phyloP scores from a whole-genome alignment of 1,140 invertebrate species.

The Alviniconcha marisindica region DNA sequence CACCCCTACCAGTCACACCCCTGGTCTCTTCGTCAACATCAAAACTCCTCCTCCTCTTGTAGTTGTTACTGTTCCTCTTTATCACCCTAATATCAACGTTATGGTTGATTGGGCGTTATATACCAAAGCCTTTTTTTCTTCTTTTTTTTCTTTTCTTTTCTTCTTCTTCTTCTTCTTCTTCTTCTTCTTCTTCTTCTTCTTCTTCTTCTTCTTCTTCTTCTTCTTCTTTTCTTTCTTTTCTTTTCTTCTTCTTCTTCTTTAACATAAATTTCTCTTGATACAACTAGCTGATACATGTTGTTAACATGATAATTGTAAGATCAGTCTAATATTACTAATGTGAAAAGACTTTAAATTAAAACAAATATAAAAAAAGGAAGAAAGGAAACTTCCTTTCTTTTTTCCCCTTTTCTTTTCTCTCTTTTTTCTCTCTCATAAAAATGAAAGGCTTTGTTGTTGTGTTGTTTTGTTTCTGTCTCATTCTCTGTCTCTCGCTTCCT shows the following conservation, averaged over 20 bases:
- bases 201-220: not conserved
- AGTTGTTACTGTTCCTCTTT: not conserved
- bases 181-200: not conserved
- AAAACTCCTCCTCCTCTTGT: not conserved
- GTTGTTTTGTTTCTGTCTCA: not conserved
- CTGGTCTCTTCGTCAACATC: too few relatives aligned
- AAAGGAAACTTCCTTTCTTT: not conserved
- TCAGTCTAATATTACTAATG: too few relatives aligned
- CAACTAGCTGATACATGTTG: too few relatives aligned
- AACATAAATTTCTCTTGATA: too few relatives aligned
- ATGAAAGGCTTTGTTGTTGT: not conserved
- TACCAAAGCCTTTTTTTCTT: not conserved
- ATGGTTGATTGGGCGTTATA: too few relatives aligned
- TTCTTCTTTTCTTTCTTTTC: not conserved
- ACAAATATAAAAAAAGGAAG: too few relatives aligned
- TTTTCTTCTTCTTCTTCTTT: slow-evolving; percentile 24
- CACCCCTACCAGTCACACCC: too few relatives aligned
- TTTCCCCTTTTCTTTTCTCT: not conserved
- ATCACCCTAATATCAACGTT: too few relatives aligned
- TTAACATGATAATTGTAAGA: too few relatives aligned
- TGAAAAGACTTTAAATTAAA: too few relatives aligned
- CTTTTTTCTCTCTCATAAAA: not conserved
- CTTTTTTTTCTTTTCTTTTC: slow-evolving; percentile 17
- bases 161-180: slow-evolving; percentile 6
- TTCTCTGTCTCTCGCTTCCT: not conserved